Conservation (phyloP, 2,888 invertebrate genomes). For the Selenia dentaria region DNA sequence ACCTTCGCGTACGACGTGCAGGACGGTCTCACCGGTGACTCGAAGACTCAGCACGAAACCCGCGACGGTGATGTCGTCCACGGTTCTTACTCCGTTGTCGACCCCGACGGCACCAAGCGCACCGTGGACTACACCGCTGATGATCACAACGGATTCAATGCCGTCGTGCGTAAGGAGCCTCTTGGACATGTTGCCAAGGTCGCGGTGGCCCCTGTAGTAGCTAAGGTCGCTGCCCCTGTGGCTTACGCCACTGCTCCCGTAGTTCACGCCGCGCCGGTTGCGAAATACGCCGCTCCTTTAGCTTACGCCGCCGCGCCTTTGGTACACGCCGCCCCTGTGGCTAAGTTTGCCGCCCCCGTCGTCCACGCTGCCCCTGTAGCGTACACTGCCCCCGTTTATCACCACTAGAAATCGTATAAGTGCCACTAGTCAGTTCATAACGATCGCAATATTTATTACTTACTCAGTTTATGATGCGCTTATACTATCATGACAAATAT, state of each 20-base stretch:
- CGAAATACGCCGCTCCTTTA: slow-evolving; percentile 20
- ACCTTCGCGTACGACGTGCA: slow-evolving; percentile 80
- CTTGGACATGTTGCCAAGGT: slow-evolving; percentile 53
- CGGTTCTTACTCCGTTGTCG: slow-evolving; percentile 79
- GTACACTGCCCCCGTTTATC: slow-evolving; percentile 37
- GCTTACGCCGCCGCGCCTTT: slow-evolving; percentile 41
- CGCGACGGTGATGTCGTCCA: slow-evolving; percentile 80
- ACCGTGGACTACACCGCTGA: slow-evolving; percentile 80
- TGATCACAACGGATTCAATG: slow-evolving; percentile 77
- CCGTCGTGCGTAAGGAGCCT: slow-evolving; percentile 75
- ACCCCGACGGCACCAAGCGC: slow-evolving; percentile 79
- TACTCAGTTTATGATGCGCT: slow-evolving; percentile 6
- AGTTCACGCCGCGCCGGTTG: slow-evolving; percentile 40
- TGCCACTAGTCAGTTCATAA: slow-evolving; percentile 11
- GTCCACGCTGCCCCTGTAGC: slow-evolving; percentile 42
- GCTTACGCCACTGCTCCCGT: slow-evolving; percentile 50
- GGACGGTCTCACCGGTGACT: slow-evolving; percentile 72
- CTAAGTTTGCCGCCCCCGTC: slow-evolving; percentile 13
- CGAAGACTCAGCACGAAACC: slow-evolving; percentile 78
- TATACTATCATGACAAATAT: slow-evolving; percentile 8
- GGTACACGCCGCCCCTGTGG: slow-evolving; percentile 38
- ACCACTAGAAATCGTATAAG: slow-evolving; percentile 12
- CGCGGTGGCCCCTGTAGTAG: slow-evolving; percentile 36
- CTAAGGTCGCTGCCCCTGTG: slow-evolving; percentile 44
- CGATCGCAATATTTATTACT: slow-evolving; percentile 5